Percentiles rank a stretch among this genome's conserved stretches.
phyloP scores from a whole-genome alignment of 2,888 invertebrate species.

The Drosophila prolongata region DNA sequence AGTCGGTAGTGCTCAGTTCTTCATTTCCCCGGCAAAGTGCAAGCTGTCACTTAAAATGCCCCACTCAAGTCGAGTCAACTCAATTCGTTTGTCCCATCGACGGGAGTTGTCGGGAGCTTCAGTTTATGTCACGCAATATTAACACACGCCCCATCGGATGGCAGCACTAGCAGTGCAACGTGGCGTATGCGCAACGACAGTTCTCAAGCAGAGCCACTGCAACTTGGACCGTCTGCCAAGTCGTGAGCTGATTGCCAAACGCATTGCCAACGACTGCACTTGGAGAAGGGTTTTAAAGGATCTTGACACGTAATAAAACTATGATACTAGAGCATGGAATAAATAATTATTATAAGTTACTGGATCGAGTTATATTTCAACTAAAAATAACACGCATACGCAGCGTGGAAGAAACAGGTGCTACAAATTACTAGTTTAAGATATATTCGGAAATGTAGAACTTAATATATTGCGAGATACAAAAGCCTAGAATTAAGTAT shows the following conservation, averaged over 20 bases:
- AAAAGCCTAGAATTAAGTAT: too few species aligned
- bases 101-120: conserved; percentile 51
- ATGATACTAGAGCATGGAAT: neutral
- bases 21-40: conserved; percentile 1
- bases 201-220: conserved; percentile 19
- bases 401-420: too few species aligned
- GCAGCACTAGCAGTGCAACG: conserved; percentile 55
- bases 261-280: conserved; percentile 51
- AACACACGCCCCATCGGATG: conserved; percentile 65
- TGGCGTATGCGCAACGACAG: conserved; percentile 70
- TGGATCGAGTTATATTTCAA: neutral
- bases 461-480: too few species aligned
- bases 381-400: too few species aligned
- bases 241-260: conserved; percentile 76
- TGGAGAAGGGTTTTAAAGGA: neutral
- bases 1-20: conserved; percentile 22
- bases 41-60: conserved; percentile 72
- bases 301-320: neutral
- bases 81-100: conserved; percentile 74
- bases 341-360: neutral
- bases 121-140: conserved; percentile 78
- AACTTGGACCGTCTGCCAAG: conserved; percentile 49
- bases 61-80: conserved; percentile 61
- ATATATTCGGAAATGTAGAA: too few species aligned
- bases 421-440: too few species aligned